Percentiles rank a stretch among this genome's conserved stretches.
Evolutionary conservation across 2,797 vertebrate genomes (phyloP).

Genomic region (Phrynocephalus vlangalii): DNA sequence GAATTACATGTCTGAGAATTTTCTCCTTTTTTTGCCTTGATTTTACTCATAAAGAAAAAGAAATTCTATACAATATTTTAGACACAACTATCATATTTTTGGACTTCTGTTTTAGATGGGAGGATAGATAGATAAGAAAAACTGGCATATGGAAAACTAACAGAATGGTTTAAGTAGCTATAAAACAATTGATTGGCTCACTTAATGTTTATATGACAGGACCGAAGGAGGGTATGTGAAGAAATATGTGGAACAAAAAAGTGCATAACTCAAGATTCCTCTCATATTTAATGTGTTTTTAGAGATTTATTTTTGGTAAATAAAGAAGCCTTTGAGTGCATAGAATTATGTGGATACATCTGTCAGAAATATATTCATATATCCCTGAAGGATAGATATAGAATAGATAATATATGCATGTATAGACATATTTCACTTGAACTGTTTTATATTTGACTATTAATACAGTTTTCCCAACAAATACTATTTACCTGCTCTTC

Average conservation of each 20-base stretch:
- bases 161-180: conserved; percentile 11
- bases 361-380: conserved; percentile 11
- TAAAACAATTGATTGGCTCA: conserved; percentile 36
- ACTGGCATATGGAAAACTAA: conserved; percentile 4
- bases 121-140: conserved; percentile 1
- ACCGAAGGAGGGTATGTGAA: conserved; percentile 41
- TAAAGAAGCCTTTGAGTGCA: conserved; percentile 23
- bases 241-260: conserved; percentile 21
- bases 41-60: conserved; percentile 52
- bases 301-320: conserved; percentile 27
- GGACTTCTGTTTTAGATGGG: conserved; percentile 5
- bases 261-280: conserved; percentile 5
- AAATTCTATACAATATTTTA: neutral
- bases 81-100: neutral
- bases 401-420: neutral
- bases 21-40: conserved; percentile 20
- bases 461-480: conserved; percentile 16
- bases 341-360: conserved; percentile 15
- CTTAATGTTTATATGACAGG: conserved; percentile 29
- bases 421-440: conserved; percentile 11
- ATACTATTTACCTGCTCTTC: conserved; percentile 24
- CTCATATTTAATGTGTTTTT: conserved; percentile 20
- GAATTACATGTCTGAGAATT: neutral
- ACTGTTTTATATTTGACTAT: conserved; percentile 25
- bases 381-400: conserved; percentile 10